Base-by-base conservation (phyloP, 2,797 vertebrate species). In the Pseudomugil tenellus region DNA sequence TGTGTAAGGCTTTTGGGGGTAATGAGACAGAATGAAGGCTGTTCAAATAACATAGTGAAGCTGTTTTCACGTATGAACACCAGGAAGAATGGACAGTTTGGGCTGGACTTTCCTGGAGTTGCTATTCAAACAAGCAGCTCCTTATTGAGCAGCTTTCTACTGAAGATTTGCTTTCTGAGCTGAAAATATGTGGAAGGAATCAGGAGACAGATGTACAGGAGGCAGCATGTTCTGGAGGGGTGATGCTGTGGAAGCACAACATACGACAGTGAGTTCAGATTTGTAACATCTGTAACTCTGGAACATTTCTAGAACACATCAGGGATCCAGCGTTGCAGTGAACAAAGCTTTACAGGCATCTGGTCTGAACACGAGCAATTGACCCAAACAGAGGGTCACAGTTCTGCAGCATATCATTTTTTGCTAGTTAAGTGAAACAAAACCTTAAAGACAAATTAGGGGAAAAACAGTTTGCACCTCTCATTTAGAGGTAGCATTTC, bases 341-440 rank as follows among this genome's bases (percentile, higher is more conserved):
- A 43, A 19, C 19, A 7, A 7, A 43, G 19, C 41, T n/a, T 43
- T n/a, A 19, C 41, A 43, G 9, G 7, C 41, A n/a, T 43, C 41
- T 9, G 41, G 1, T 41, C 16, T 41, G 39, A 8, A 43, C 41
- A 43, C 41, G 19, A 9, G 41, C 17, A 43, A 41, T 6, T 43
- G 17, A n/a, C 70, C 67, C 55, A 17, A 43, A 13, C n/a, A 10
- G 12, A 2, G 59, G 62, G 57, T 81, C 80, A 57, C 29, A 48
- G 51, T 82, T 58, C 37, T 54, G 51, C 65, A 64, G 23, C 16
- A 17, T 6, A 67, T 61, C 51, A 60, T 23, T 34, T 51, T 31
- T 13, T 23, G 10, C 3, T 12, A 48, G 21, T n/a, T 21, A n/a
- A n/a, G 10, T 48, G 46, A 48, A 48, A 48, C 10, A 48, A 48